Conservation (phyloP, 1,140 invertebrate genomes). For the Laodelphax striatellus region DNA sequence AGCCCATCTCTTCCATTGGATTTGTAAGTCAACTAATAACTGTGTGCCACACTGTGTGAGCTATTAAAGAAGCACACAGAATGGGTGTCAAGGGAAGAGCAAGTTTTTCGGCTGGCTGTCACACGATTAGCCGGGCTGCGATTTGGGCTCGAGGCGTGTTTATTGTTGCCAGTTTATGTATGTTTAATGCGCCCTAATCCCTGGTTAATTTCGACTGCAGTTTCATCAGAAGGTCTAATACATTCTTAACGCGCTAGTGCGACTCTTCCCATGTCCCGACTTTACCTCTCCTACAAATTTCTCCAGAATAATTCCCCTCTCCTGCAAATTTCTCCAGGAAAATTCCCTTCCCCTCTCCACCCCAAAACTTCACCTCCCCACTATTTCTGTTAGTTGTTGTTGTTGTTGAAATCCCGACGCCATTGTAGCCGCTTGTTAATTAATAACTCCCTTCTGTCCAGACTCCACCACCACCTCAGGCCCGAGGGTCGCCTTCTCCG, state of each 20-base stretch:
- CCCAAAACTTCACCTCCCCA: neutral
- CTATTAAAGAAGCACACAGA: too few relatives aligned
- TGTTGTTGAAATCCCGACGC: neutral
- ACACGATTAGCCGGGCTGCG: too few relatives aligned
- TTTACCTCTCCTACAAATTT: too few relatives aligned
- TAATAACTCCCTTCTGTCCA: neutral
- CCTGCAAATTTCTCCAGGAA: too few relatives aligned
- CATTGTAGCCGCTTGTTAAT: conserved; percentile 1
- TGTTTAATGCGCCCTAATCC: conserved; percentile 1
- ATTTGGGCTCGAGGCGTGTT: neutral
- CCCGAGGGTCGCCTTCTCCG: neutral
- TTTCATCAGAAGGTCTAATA: conserved; percentile 1
- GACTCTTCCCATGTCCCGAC: neutral
- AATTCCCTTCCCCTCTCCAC: too few relatives aligned
- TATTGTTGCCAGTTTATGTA: conserved; percentile 3
- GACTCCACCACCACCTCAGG: neutral
- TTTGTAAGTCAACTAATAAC: too few relatives aligned
- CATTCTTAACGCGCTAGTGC: neutral
- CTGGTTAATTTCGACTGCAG: conserved; percentile 1
- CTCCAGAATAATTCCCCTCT: too few relatives aligned
- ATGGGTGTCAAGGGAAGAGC: too few relatives aligned
- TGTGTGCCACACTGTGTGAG: too few relatives aligned
- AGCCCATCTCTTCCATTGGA: too few relatives aligned
- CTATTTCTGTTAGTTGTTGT: neutral
- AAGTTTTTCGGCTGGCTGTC: too few relatives aligned